These are phyloP conservation scores for Oreochromis spilurus DNA, from an alignment of 2,113 vertebrate genomes.

Conservation along the genomic window DNA sequence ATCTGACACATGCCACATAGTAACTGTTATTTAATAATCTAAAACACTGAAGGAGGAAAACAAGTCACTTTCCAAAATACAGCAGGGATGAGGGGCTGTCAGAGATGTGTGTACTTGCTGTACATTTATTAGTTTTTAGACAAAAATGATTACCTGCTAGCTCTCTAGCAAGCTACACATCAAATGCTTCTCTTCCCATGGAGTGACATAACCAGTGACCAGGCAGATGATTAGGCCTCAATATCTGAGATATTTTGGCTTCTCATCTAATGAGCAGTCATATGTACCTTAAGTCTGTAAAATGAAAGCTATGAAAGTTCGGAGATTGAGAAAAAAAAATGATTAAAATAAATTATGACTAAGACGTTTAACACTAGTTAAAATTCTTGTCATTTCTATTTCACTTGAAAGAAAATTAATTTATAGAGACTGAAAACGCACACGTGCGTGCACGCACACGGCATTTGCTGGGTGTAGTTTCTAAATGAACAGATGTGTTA, in stretches of 20 bases:
- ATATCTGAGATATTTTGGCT: background rate
- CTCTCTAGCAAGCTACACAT: no score
- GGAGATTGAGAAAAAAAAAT: no score
- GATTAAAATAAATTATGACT: background rate
- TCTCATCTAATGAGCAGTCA: background rate
- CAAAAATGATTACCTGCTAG: no score
- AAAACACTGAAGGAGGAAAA: background rate
- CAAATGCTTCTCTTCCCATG: no score
- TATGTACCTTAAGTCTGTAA: no score
- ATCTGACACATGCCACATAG: background rate
- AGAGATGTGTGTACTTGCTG: background rate
- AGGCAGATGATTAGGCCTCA: background rate
- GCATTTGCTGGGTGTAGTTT: background rate
- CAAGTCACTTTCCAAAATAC: background rate
- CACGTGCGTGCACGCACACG: no score
- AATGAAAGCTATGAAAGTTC: no score
- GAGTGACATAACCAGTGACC: background rate
- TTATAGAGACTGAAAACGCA: background rate
- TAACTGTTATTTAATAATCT: background rate
- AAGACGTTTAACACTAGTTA: background rate
- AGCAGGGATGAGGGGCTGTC: accelerated
- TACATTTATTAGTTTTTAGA: background rate
- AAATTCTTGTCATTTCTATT: background rate
- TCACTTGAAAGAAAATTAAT: accelerated
- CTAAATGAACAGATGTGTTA: accelerated